These are phyloP conservation scores for Peromyscus californicus DNA, from an alignment of 2,113 vertebrate genomes.

Conservation along the genomic window DNA sequence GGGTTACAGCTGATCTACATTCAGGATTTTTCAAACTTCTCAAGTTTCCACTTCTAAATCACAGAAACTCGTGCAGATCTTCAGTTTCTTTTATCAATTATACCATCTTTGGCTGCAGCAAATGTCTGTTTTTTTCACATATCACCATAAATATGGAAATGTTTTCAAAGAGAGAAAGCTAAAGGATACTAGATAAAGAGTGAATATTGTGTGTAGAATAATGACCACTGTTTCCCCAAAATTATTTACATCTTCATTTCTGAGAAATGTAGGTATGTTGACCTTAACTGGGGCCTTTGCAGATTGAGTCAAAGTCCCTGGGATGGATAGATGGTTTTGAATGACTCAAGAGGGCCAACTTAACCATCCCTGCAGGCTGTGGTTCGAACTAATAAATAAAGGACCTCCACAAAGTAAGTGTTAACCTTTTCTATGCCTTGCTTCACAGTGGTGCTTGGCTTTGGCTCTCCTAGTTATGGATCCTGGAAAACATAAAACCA, in stretches of 20 bases:
- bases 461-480: not conserved
- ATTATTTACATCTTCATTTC: not conserved
- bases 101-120: not conserved
- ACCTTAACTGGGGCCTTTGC: not conserved
- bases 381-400: constrained; percentile 13
- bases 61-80: not conserved
- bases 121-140: not conserved
- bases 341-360: not conserved
- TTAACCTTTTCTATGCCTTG: not conserved
- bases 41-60: not conserved
- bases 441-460: not conserved
- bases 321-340: not conserved
- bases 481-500: not conserved
- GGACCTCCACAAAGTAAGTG: not conserved
- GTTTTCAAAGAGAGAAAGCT: not conserved
- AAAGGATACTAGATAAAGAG: not conserved
- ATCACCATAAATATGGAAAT: not conserved
- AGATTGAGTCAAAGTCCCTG: not conserved
- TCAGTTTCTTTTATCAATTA: constrained; percentile 31
- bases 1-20: not conserved
- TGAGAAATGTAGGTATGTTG: not conserved
- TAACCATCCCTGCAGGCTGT: not conserved
- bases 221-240: rapidly evolving
- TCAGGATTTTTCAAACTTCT: not conserved
- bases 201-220: not conserved